Evolutionary conservation across 2,113 vertebrate species (phyloP).

Genomic region (human): GRCh38 chrX:38642001-38642500

Average conservation of each 20-base stretch:
- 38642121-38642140: neutral
- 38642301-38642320: neutral
- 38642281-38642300: neutral
- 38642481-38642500: neutral
- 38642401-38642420: neutral
- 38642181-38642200: neutral
- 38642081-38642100: neutral
- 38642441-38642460: neutral
- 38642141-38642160: neutral
- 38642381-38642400: neutral
- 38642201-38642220: neutral
- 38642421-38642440: neutral
- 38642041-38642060: neutral
- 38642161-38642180: neutral
- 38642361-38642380: neutral
- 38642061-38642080: neutral
- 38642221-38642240: neutral
- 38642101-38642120: slow-evolving; percentile 11
- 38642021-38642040: neutral
- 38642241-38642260: neutral
- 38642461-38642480: slow-evolving; percentile 12
- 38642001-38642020: neutral
- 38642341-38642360: neutral
- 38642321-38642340: neutral
- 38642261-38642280: neutral